A percentile compares a stretch with the other conserved stretches of the same genome.
Evolutionary conservation across 2,797 vertebrate genomes (phyloP).

Genomic region (Argya squamiceps): DNA sequence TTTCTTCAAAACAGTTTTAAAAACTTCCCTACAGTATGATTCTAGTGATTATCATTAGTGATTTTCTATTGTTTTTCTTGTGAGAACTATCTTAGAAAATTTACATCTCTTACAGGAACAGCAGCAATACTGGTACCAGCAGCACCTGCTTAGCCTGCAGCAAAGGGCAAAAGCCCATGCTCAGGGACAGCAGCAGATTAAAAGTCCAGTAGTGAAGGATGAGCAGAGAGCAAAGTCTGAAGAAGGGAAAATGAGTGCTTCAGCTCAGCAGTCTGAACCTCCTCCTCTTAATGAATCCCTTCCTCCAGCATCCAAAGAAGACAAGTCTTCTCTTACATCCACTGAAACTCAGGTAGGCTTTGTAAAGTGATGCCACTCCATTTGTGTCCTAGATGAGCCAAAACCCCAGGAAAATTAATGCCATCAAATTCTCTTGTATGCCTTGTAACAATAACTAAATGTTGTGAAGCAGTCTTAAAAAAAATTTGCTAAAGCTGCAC

Average conservation of each 20-base stretch:
- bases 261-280: conserved; percentile 62
- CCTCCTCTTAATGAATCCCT: conserved; percentile 80
- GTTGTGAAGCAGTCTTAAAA: not conserved
- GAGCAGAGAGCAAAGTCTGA: conserved; percentile 66
- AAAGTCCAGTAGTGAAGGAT: conserved; percentile 65
- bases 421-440: not conserved
- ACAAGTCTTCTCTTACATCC: conserved; percentile 83
- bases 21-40: not conserved
- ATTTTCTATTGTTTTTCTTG: not conserved
- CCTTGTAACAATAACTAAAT: not conserved
- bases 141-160: conserved; percentile 91
- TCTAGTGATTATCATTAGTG: not conserved
- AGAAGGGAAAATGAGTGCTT: conserved; percentile 54
- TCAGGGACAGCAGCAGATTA: conserved; percentile 72
- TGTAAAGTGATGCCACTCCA: not conserved
- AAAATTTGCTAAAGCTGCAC: not conserved
- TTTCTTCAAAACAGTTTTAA: not conserved
- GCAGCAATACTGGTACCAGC: conserved; percentile 96
- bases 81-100: not conserved
- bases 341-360: conserved; percentile 83
- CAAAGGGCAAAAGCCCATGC: conserved; percentile 84
- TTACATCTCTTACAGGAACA: conserved; percentile 82
- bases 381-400: not conserved
- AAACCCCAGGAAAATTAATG: not conserved
- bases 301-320: conserved; percentile 86